Base-by-base conservation (phyloP, 37 sponge, comb jelly and placozoan genomes). In the Beroe ovata region DNA sequence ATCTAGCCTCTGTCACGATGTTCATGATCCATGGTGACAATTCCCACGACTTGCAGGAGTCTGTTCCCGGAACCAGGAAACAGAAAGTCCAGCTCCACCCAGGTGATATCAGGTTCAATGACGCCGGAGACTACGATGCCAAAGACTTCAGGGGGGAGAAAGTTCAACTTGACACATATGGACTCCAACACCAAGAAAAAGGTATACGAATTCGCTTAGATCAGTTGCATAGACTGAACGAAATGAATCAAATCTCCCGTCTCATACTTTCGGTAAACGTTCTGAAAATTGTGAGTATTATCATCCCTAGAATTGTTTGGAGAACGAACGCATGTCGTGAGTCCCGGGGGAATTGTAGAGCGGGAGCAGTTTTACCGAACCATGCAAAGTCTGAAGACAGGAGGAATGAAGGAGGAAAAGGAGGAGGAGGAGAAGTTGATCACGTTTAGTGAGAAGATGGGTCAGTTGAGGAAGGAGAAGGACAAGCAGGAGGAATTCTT, bases 401-500 rank as follows among this genome's bases (percentile, higher is more conserved):
- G 71, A 11, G 38, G 36, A 8, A n/a, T n/a, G n/a, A 4, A 4
- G 29, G 63, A 3, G 4, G 4, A 62, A 4, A 2, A 77, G 54
- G n/a, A 77, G 54, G 33, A 42, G 42, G 84, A 77, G 54, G 47
- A 77, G 23, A 23, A 77, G 22, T 2, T 77, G 11, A 37, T 66
- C 6, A 42, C 84, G 11, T 77, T 77, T 35, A 35, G 36, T 40
- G 54, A 77, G 47, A 77, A 77, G 47, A 39, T 77, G 54, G 54
- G 41, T 1, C 19, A 19, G 3, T 18, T 42, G 38, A 42, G 33
- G 54, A 77, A 77, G 54, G 54, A 42, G 84, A 8, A 77, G 84
- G 38, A 41, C 84, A 77, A 77, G 47, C 84, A 77, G 84, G 54
- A 77, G 26, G 84, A 77, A 54, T 77, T 77, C 47, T 77, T 42